These are phyloP conservation scores for Ricordea florida DNA, from an alignment of 92 coral and sea anemone species.

Conservation along the genomic window DNA sequence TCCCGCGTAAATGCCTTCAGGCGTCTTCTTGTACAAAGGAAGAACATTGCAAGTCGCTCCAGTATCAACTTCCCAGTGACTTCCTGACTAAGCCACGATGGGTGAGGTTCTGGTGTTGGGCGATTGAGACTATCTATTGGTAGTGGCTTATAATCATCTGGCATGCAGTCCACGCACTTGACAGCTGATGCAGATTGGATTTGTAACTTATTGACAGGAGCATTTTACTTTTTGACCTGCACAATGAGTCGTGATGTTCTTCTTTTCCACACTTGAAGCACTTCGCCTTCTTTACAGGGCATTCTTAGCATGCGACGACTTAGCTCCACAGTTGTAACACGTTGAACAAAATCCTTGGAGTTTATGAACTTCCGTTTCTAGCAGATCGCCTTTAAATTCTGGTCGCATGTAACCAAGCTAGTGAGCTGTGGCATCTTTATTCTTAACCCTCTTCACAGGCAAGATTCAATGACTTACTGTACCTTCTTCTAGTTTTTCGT, in stretches of 20 bases:
- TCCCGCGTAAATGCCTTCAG: too few relatives aligned
- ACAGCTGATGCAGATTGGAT: not conserved
- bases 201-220: not conserved
- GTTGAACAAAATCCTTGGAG: not conserved
- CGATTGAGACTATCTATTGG: not conserved
- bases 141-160: not conserved
- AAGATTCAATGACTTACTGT: too few relatives aligned
- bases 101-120: not conserved
- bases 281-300: too few relatives aligned
- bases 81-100: not conserved
- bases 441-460: too few relatives aligned
- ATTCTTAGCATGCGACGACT: too few relatives aligned
- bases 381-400: not conserved
- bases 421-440: slow-evolving; percentile 1
- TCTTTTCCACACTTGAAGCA: not conserved
- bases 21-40: not conserved
- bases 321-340: too few relatives aligned
- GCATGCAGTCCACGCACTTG: not conserved
- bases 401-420: slow-evolving; percentile 12
- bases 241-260: not conserved
- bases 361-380: not conserved
- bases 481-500: slow-evolving; percentile 2
- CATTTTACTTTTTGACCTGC: not conserved
- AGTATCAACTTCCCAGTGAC: not conserved
- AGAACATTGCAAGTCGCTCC: not conserved